These are phyloP conservation scores for Microctenopoma steveboyesi DNA, from an alignment of 2,797 vertebrate genomes.

Conservation along the genomic window DNA sequence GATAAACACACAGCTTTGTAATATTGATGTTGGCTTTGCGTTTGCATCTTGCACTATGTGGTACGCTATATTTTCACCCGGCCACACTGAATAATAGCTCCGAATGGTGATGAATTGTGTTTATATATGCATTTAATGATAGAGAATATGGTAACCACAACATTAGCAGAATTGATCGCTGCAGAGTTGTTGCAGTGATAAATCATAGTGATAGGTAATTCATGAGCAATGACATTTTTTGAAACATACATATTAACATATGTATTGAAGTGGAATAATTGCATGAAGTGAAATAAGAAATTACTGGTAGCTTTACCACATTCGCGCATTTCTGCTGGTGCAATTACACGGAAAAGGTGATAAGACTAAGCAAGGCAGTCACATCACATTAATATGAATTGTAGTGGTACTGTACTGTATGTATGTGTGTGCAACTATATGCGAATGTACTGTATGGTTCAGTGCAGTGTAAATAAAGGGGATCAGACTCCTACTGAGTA, in stretches of 20 bases:
- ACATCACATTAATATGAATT: background rate
- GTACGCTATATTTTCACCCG: constrained; percentile 3
- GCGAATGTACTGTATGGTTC: background rate
- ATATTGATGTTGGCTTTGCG: constrained; percentile 12
- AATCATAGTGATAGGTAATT: background rate
- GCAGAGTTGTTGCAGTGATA: background rate
- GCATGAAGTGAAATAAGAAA: background rate
- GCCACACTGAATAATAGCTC: constrained; percentile 1
- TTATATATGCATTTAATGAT: background rate
- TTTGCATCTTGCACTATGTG: constrained; percentile 3
- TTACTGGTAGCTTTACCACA: background rate
- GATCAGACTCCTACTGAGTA: background rate
- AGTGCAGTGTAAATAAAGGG: background rate
- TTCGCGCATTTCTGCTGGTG: no score
- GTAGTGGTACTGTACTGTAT: background rate
- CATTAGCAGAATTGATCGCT: background rate
- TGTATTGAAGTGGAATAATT: background rate
- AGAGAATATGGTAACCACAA: background rate
- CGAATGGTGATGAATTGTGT: constrained; percentile 2
- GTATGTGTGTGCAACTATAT: background rate
- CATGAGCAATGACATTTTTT: background rate
- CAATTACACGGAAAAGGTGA: background rate
- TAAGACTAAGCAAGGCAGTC: background rate
- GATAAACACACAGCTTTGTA: constrained; percentile 36
- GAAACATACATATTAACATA: background rate